Percentiles rank a stretch among this genome's conserved stretches.
Evolutionary conservation across 2,113 vertebrate species (phyloP).

Genomic region (Scomber colias): DNA sequence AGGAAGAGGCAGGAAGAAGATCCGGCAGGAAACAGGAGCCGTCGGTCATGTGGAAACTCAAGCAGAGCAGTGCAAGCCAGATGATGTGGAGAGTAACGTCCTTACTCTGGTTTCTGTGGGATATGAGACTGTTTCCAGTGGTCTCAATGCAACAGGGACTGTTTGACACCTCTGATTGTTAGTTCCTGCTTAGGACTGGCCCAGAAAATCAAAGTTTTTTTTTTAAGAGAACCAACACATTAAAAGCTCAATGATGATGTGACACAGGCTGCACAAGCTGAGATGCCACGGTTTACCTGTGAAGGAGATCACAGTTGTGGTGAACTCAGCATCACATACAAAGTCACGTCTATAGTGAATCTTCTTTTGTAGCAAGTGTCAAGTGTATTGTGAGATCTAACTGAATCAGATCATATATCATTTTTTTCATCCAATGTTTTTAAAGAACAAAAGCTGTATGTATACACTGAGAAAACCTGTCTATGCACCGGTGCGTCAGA

Average conservation of each 20-base stretch:
- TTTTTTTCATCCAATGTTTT: slow-evolving; percentile 22
- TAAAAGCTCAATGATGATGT: background rate
- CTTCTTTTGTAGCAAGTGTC: slow-evolving; percentile 9
- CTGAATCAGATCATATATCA: slow-evolving; percentile 4
- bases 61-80: slow-evolving; percentile 55
- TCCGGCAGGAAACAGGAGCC: slow-evolving; percentile 9
- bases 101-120: slow-evolving; percentile 85
- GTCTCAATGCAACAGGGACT: slow-evolving; percentile 57
- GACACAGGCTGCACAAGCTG: background rate
- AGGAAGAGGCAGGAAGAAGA: slow-evolving; percentile 72
- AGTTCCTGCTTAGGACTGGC: slow-evolving; percentile 22
- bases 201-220: background rate
- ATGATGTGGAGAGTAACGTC: slow-evolving; percentile 76
- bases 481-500: background rate
- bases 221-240: background rate
- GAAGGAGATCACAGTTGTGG: background rate
- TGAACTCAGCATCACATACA: background rate
- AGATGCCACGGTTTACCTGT: background rate
- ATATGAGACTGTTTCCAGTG: slow-evolving; percentile 83
- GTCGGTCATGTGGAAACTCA: slow-evolving; percentile 11
- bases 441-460: background rate
- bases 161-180: slow-evolving; percentile 38
- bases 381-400: slow-evolving; percentile 1
- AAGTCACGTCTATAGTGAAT: background rate
- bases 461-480: slow-evolving; percentile 7